Base-by-base conservation (phyloP, 2,797 vertebrate genomes). In the Gymnoscopelus microlampas region DNA sequence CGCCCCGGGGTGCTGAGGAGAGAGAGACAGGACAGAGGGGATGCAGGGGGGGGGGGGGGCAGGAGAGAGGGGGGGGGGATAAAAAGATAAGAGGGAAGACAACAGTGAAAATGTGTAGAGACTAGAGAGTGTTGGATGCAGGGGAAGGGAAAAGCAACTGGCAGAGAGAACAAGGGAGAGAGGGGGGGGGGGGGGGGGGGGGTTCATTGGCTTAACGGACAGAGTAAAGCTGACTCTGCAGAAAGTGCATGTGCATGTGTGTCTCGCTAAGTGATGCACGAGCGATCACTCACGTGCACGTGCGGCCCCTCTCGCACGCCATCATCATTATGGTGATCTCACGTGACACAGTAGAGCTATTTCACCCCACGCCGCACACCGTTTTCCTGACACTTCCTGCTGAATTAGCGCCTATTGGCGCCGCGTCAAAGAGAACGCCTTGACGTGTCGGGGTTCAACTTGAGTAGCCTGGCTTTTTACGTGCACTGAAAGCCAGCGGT, bases 201-300 rank as follows among this genome's bases (percentile, higher is more conserved):
- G 35, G 7, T 5, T 2, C 7, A 44, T 8, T 2, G 39, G 35
- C 7, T 5, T 71, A 81, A 85, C 65, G 74, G 74, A 66, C 62
- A 63, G 66, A 73, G 76, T 63, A 87, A 70, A 53, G 90, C 93
- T 92, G 89, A 92, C 85, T 84, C 83, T 62, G 91, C 91, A 91
- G 75, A 85, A 83, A 81, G 77, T 70, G 87, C 83, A 83, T 81
- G 81, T 60, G 53, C 44, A 19, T 56, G 58, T 57, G 8, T 48
- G 39, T 48, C 57, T 47, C 48, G n/a, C 53, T 32, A 53, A 29
- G 51, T 49, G 26, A 64, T 51, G 47, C 15, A 53, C 50, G n/a
- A 44, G 8, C 39, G 9, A 44, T 44, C 8, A 44, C 39, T 44
- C 39, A 44, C 39, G 8, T 9, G 6, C 7, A 29, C 12, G 2